Evolutionary conservation across 30 jellyfish, hydroid and myxozoan genomes (phyloP), one percentile per base, ranked within the genome.

Genomic region (Clytia hemisphaerica): DNA sequence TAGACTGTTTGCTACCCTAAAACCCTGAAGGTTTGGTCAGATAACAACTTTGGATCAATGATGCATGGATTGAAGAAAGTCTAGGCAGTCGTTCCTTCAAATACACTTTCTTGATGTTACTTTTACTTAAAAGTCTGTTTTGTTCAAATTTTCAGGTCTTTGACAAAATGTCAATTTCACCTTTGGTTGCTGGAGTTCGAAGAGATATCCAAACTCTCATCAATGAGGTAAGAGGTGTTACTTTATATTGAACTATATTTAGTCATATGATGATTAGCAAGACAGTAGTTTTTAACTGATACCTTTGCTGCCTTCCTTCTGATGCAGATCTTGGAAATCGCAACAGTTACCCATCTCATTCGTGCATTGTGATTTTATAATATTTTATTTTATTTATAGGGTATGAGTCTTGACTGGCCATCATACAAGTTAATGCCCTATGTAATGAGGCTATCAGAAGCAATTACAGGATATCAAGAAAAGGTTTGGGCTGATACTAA

Each of bases 351-450:
- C n/a, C n/a, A n/a, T n/a, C n/a, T n/a, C n/a, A n/a, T n/a, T n/a
- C n/a, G n/a, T n/a, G n/a, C n/a, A n/a, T n/a, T n/a, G n/a, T n/a
- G n/a, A n/a, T n/a, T 7, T 60, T 60, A 60, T 24, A 62, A 37
- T 31, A 37, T n/a, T 46, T 19, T 38, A 18, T 33, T 44, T 71
- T 61, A 5, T 5, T 60, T 38, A 4, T 48, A 88, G 97, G 97
- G 97, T 16, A 77, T 79, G 40, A 82, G 80, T 24, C 82, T 88
- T 57, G 97, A 88, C 40, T 88, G 97, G 97, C 93, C 71, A 62
- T 88, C 97, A 7, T 88, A 88, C 94, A 88, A 88, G 50, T 53
- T 88, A 59, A 88, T 88, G 97, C 97, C 97, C 2, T 88, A 88
- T 46, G 97, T 88, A 3, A 35, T 88, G 79, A 76, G 93, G 16